Conservation (phyloP, 2,888 invertebrate species). For the Drepana falcataria region DNA sequence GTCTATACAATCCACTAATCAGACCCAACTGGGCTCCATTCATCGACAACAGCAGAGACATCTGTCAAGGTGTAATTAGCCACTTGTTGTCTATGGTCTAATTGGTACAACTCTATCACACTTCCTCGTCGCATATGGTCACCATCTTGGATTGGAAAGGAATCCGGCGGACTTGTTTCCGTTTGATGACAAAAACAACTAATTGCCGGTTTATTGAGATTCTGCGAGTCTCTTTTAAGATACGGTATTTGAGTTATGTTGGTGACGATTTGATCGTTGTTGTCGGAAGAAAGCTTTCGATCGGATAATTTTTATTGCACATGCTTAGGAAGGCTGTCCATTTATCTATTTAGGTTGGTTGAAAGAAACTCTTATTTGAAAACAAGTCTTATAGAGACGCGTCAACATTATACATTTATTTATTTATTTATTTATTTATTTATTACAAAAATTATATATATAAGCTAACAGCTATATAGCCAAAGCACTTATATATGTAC, state of each 20-base stretch:
- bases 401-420: too few relatives aligned
- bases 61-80: not conserved
- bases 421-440: too few relatives aligned
- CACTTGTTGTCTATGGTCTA: not conserved
- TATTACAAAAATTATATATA: too few relatives aligned
- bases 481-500: too few relatives aligned
- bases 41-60: not conserved
- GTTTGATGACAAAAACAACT: conserved; percentile 17
- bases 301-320: not conserved
- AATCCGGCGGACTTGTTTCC: conserved; percentile 21
- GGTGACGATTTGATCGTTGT: not conserved
- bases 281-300: not conserved
- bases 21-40: not conserved
- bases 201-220: conserved; percentile 14
- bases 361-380: too few relatives aligned
- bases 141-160: conserved; percentile 8
- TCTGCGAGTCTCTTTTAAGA: conserved; percentile 2
- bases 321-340: not conserved
- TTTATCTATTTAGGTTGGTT: too few relatives aligned
- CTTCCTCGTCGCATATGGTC: conserved; percentile 24
- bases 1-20: too few relatives aligned
- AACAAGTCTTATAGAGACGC: too few relatives aligned
- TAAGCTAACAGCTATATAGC: too few relatives aligned
- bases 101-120: conserved; percentile 12
- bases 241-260: conserved; percentile 1